Percentiles rank a stretch among this genome's conserved stretches.
These are phyloP conservation scores for Leistus spinibarbis DNA, from an alignment of 2,888 invertebrate genomes.

Conservation along the genomic window DNA sequence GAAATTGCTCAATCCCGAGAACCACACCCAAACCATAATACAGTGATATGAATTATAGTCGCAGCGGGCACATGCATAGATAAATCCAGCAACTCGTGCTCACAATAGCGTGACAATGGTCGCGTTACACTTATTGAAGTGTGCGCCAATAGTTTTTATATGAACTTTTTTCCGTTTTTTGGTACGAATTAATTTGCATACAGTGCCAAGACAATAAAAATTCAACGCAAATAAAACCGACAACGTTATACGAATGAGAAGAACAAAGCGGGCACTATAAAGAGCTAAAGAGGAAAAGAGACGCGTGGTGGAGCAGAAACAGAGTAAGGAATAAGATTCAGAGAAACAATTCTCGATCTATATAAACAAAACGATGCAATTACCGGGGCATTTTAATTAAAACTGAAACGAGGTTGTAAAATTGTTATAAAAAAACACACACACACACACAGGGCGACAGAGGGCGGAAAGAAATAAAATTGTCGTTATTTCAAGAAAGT, in stretches of 20 bases:
- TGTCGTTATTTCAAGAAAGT: background rate
- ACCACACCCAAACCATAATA: background rate
- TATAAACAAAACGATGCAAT: slow-evolving; percentile 40
- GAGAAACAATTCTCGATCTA: slow-evolving; percentile 15
- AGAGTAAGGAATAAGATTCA: background rate
- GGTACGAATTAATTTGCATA: background rate
- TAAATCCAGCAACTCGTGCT: background rate
- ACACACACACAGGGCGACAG: background rate
- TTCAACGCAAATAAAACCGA: background rate
- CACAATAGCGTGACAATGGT: background rate
- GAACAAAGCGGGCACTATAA: background rate
- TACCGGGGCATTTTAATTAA: slow-evolving; percentile 46
- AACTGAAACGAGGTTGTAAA: slow-evolving; percentile 44
- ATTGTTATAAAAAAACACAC: slow-evolving; percentile 41
- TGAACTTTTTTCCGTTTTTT: background rate
- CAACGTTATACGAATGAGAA: background rate
- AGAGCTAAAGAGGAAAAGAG: background rate
- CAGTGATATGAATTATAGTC: background rate
- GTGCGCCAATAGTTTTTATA: background rate
- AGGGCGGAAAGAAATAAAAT: background rate
- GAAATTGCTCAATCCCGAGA: background rate
- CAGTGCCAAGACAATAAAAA: background rate
- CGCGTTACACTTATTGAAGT: background rate
- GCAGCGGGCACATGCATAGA: background rate
- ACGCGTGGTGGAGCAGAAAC: background rate